Evolutionary conservation across 2,113 vertebrate species (phyloP), one percentile per base, ranked within the genome.

Genomic region (Proteles cristata): DNA sequence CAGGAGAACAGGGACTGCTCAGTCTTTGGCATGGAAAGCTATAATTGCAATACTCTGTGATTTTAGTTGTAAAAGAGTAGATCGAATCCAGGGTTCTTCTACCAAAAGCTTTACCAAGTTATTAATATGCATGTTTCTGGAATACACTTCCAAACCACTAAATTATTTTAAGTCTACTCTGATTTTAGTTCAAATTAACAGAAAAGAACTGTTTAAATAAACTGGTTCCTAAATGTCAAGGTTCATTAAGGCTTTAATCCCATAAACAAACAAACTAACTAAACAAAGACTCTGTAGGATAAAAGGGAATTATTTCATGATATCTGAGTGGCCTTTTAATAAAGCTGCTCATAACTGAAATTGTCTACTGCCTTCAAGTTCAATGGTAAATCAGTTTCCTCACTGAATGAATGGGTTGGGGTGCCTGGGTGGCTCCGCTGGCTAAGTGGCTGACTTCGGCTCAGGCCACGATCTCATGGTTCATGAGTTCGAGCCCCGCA

Each of bases 111-210:
- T 61, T 79, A 86, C 61, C n/a, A 94, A 89, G 61, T 50, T 82
- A 92, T 80, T 84, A 88, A 88, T 66, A 82, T 26, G 28, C 79
- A 79, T 66, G 55, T 7, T 89, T 97, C 58, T 69, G 28, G 71
- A 92, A 77, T 65, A 68, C 4, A 97, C 33, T 76, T 85, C 61
- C 23, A 92, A 88, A 93, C 28, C 88, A 79, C 43, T 69, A 92
- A 88, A 77, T 2, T 61, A 9, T 71, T 92, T 43, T 74, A 76
- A 79, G 39, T 66, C 23, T 84, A 79, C 73, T 93, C 10, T 88
- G 45, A 97, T 69, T 88, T 97, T 79, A 77, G 39, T 12, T 77
- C 28, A 93, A 96, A 89, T 88, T 86, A 96, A 93, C 58, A 82
- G 58, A 85, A 97, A 97, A 43, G 23, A 95, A 94, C 63, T 83